Evolutionary conservation across 2,797 vertebrate genomes (phyloP), one percentile per base, ranked within the genome.

Genomic region (Hydrolagus colliei): DNA sequence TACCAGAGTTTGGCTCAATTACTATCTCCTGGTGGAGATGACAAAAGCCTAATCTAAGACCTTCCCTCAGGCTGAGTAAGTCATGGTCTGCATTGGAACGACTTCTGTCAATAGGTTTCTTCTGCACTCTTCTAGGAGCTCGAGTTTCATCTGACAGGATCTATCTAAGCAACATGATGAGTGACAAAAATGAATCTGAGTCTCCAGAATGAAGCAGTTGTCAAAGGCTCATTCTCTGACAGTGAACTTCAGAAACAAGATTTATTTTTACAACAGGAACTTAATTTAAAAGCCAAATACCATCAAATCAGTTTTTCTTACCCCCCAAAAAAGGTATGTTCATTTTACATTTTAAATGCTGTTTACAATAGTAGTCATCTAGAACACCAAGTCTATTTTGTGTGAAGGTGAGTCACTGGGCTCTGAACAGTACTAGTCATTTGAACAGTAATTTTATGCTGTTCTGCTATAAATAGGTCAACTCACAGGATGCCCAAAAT

Each of bases 51-150:
- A 82, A 67, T 41, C 63, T 20, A 41, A 82, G 63, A 20, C 9
- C 61, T 67, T 16, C 79, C 79, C 79, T 32, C 27, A 13, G 63
- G 79, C 79, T 82, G 14, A 68, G 65, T 18, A 41, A 35, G 22
- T 9, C 63, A 68, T 68, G 79, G 79, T 68, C 79, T 20, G 35
- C 62, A 7, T 68, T 68, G 68, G 79, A 82, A 32, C 63, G 14
- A 68, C 63, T 82, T 16, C 27, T 82, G 63, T 62, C 79, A 82
- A 18, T 65, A 82, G 79, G 63, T 82, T 82, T 82, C 32, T 63
- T 82, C 79, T 68, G 65, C 79, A 16, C 32, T 68, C 22, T 68
- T 68, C 67, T 67, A 35, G 27, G 27, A 35, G 79, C 65, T 82
- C 79, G 67, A 5, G 16, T 82, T 82, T 68, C 79, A 2, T 10